These are phyloP conservation scores for Neosilurus hyrtlii DNA, from an alignment of 2,797 vertebrate genomes.

Conservation along the genomic window DNA sequence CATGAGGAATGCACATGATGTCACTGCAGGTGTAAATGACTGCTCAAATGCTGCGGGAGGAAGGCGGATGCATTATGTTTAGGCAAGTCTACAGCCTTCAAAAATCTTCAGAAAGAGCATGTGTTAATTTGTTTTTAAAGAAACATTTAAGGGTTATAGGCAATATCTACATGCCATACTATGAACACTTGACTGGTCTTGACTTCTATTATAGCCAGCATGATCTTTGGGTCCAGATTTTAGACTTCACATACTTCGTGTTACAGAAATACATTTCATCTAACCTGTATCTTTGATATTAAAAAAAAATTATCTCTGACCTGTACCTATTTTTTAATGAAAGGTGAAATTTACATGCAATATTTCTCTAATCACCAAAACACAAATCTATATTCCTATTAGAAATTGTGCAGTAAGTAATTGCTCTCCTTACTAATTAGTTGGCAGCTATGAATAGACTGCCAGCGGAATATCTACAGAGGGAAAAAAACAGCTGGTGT, in stretches of 20 bases:
- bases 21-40: too few relatives aligned
- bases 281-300: not conserved
- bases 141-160: too few relatives aligned
- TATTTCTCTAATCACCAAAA: not conserved
- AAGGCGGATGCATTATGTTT: too few relatives aligned
- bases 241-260: not conserved
- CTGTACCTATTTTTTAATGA: not conserved
- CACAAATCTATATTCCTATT: not conserved
- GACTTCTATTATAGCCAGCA: not conserved
- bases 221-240: conserved; percentile 11
- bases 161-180: too few relatives aligned
- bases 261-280: not conserved
- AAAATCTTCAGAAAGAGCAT: too few relatives aligned
- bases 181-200: too few relatives aligned
- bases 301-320: not conserved
- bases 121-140: too few relatives aligned
- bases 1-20: too few relatives aligned
- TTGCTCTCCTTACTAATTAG: conserved; percentile 3
- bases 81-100: too few relatives aligned
- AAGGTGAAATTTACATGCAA: not conserved
- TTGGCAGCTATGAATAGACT: not conserved
- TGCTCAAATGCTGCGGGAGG: too few relatives aligned
- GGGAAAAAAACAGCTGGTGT: not conserved
- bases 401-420: not conserved
- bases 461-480: not conserved